Percentiles rank a stretch among this genome's conserved stretches.
Evolutionary conservation across 2,888 invertebrate genomes (phyloP).

Genomic region (Temnothorax unifasciatus): DNA sequence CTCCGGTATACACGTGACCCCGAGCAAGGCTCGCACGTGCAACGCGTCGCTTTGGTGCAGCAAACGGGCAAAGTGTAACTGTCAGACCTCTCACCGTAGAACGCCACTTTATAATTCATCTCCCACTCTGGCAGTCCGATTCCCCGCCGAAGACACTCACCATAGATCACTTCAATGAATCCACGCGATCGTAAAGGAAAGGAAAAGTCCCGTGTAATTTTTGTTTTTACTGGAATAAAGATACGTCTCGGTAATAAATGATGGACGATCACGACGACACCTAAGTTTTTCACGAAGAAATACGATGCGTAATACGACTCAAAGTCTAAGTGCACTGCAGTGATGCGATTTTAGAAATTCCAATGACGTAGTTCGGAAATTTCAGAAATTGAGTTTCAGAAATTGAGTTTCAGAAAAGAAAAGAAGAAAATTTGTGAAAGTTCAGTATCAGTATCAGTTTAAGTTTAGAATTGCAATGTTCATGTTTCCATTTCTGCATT

Average conservation of each 20-base stretch:
- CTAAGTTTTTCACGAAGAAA: background rate
- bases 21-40: conserved; percentile 45
- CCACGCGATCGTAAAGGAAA: conserved; percentile 11
- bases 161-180: conserved; percentile 41
- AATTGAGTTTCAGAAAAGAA: background rate
- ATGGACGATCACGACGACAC: background rate
- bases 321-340: background rate
- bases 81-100: conserved; percentile 83
- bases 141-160: conserved; percentile 55
- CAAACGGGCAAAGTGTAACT: conserved; percentile 75
- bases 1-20: conserved; percentile 59
- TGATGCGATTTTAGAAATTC: conserved; percentile 20
- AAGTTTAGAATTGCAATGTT: background rate
- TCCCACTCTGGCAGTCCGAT: conserved; percentile 79
- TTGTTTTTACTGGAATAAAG: conserved; percentile 9
- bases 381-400: background rate
- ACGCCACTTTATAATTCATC: conserved; percentile 84
- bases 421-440: background rate
- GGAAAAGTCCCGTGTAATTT: conserved; percentile 20
- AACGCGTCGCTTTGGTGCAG: conserved; percentile 45
- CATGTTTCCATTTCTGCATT: background rate
- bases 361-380: background rate
- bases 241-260: conserved; percentile 1
- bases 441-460: background rate
- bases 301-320: background rate